Conservation (phyloP, 2,113 vertebrate genomes). For the Terrapene triunguis region DNA sequence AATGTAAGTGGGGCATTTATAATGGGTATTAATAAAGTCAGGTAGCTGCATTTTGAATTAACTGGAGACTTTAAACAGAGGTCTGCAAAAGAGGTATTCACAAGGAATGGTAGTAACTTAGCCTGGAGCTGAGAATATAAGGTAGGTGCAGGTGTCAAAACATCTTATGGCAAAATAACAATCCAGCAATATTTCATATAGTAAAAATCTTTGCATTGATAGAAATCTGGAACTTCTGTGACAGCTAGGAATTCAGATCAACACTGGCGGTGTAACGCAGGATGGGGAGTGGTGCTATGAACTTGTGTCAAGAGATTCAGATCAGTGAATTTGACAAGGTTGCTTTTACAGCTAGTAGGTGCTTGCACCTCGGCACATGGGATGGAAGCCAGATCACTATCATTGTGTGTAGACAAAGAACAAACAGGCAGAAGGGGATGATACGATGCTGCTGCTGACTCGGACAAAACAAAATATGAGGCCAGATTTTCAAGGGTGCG, state of each 20-base stretch:
- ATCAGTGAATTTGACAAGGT: not conserved
- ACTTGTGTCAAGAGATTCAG: not conserved
- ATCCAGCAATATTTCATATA: not conserved
- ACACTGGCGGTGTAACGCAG: not conserved
- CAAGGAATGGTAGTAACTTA: not conserved
- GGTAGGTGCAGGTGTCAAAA: not conserved
- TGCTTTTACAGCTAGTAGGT: not conserved
- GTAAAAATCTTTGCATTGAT: not conserved
- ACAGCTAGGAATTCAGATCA: not conserved
- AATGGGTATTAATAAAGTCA: not conserved
- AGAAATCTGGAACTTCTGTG: not conserved
- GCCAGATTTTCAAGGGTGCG: not conserved
- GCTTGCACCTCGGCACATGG: not conserved
- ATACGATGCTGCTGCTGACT: not conserved
- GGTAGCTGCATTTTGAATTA: not conserved
- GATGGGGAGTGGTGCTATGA: not conserved
- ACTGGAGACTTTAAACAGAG: not conserved
- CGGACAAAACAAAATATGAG: not conserved
- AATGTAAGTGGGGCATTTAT: not conserved
- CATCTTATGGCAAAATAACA: not conserved
- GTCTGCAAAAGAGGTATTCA: not conserved
- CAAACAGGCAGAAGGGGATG: no score
- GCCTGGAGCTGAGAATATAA: not conserved
- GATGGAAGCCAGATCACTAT: not conserved
- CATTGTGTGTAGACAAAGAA: no score